Evolutionary conservation across 2,888 invertebrate species (phyloP).

Genomic region (Drosophila hamatofila): DNA sequence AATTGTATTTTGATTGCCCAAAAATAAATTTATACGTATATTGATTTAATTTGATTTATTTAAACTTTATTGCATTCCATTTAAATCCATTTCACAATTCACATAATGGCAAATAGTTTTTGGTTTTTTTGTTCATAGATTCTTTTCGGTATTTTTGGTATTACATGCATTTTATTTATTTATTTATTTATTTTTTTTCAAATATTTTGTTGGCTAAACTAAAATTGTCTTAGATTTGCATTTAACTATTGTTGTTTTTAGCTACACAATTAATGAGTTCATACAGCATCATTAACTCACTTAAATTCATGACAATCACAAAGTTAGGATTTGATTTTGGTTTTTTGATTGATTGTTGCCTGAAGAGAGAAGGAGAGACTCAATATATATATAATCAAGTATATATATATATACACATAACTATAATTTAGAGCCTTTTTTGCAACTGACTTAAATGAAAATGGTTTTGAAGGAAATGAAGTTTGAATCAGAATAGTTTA

Average conservation of each 20-base stretch:
- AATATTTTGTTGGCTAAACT: slow-evolving; percentile 61
- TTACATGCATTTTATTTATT: slow-evolving; percentile 21
- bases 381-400: background rate
- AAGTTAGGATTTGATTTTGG: slow-evolving; percentile 74
- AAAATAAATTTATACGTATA: background rate
- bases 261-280: slow-evolving; percentile 43
- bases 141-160: slow-evolving; percentile 8
- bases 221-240: slow-evolving; percentile 38
- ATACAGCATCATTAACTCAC: slow-evolving; percentile 49
- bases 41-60: slow-evolving; percentile 43
- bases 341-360: slow-evolving; percentile 44
- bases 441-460: slow-evolving; percentile 27
- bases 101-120: slow-evolving; percentile 35
- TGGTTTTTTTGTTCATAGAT: background rate
- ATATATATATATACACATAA: slow-evolving; percentile 23
- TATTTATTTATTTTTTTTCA: too few relatives aligned
- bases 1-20: slow-evolving; percentile 27
- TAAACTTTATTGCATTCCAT: slow-evolving; percentile 46
- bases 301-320: slow-evolving; percentile 79
- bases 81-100: slow-evolving; percentile 55
- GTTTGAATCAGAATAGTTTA: background rate
- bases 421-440: background rate
- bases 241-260: slow-evolving; percentile 54
- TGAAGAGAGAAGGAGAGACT: background rate
- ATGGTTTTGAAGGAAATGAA: background rate